These are phyloP conservation scores for Crotalus tigris DNA, from an alignment of 2,113 vertebrate genomes.

Conservation along the genomic window DNA sequence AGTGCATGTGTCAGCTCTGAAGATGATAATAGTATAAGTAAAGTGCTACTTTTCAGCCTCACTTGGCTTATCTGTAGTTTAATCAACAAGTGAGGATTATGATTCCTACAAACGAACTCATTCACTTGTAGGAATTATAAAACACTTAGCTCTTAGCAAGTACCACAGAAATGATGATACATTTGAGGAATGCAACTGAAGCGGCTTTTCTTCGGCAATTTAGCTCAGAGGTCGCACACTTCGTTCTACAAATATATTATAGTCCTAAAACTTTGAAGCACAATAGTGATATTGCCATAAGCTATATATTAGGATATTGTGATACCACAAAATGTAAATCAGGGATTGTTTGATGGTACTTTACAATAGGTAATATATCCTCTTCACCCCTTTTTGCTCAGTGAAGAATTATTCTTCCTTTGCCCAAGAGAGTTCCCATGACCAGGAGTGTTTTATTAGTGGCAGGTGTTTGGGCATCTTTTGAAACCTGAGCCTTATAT, in stretches of 20 bases:
- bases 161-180: not conserved
- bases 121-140: not conserved
- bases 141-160: not conserved
- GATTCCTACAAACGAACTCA: not conserved
- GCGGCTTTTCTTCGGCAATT: not conserved
- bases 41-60: not conserved
- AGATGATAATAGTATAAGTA: not conserved
- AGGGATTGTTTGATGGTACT: not conserved
- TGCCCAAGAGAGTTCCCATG: slow-evolving; percentile 22
- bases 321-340: not conserved
- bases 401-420: slow-evolving; percentile 23
- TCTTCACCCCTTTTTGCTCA: slow-evolving; percentile 23
- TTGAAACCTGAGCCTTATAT: slow-evolving; percentile 55
- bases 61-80: not conserved
- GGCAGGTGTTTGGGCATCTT: slow-evolving; percentile 69
- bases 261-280: not conserved
- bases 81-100: not conserved
- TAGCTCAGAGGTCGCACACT: not conserved
- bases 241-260: no score
- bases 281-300: not conserved
- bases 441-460: slow-evolving; percentile 74
- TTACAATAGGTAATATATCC: not conserved
- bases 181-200: not conserved
- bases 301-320: not conserved
- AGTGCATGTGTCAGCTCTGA: not conserved